phyloP scores from a whole-genome alignment of 2,797 vertebrate genomes.

The Crax fasciolata region DNA sequence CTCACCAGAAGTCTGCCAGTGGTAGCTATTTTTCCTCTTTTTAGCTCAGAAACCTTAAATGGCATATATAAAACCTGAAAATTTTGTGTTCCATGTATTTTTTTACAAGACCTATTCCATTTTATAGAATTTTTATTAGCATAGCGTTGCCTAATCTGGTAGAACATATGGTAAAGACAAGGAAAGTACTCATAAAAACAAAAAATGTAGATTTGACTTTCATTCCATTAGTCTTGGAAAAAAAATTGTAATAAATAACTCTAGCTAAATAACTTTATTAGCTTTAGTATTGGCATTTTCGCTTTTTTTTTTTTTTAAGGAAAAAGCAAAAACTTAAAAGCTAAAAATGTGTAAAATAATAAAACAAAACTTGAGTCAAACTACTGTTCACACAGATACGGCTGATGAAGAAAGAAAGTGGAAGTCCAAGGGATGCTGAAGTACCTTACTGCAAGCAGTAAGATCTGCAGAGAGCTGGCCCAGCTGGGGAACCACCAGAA shows the following conservation, averaged over 20 bases:
- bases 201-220: background rate
- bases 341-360: background rate
- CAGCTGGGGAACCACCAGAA: background rate
- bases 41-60: background rate
- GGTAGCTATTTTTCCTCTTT: background rate
- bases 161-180: background rate
- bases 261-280: too few species aligned
- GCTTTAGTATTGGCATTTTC: too few species aligned
- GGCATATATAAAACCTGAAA: too few species aligned
- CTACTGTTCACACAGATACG: background rate
- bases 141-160: background rate
- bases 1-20: background rate
- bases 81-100: too few species aligned
- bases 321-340: background rate
- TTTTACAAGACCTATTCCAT: background rate
- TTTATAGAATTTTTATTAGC: background rate
- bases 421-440: background rate
- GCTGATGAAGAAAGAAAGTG: background rate
- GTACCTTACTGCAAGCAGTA: background rate
- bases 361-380: background rate
- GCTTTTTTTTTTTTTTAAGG: background rate
- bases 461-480: background rate
- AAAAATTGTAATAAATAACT: background rate
- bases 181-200: background rate
- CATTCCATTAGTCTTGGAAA: background rate